Conservation (phyloP, 2,113 vertebrate genomes). For the Catharus minimus region DNA sequence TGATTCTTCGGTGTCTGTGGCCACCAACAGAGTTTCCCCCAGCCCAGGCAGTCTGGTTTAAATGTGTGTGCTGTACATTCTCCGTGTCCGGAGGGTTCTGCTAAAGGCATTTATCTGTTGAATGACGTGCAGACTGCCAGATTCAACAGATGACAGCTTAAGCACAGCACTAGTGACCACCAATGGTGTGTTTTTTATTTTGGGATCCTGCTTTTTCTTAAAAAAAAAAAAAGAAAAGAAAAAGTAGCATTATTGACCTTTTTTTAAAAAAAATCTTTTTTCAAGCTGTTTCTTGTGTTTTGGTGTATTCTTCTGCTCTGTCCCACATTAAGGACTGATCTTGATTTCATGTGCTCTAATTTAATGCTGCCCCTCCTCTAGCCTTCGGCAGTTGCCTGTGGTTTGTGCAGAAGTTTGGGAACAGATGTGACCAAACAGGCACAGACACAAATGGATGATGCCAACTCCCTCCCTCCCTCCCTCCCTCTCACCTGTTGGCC, state of each 20-base stretch:
- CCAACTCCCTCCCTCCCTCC: fast-evolving
- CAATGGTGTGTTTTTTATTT: constrained; percentile 43
- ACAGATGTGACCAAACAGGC: background rate
- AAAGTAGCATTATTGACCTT: background rate
- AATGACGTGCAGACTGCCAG: constrained; percentile 65
- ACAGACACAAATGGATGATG: background rate
- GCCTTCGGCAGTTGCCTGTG: background rate
- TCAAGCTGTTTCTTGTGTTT: background rate
- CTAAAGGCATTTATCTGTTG: constrained; percentile 79
- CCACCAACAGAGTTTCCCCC: constrained; percentile 74
- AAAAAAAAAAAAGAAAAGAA: background rate
- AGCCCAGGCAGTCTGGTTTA: constrained; percentile 39
- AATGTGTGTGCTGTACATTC: constrained; percentile 56
- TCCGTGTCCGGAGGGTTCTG: constrained; percentile 68
- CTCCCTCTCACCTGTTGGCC: constrained; percentile 25
- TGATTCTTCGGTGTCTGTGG: constrained; percentile 68
- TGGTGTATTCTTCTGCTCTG: background rate
- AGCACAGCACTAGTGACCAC: constrained; percentile 43
- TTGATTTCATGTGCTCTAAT: background rate
- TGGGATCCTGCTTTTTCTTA: constrained; percentile 30
- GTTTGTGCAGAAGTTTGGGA: constrained; percentile 13
- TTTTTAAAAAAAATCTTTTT: background rate
- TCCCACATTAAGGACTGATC: background rate
- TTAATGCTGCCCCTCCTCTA: background rate
- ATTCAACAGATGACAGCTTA: constrained; percentile 70